Evolutionary conservation across 1,140 invertebrate species (phyloP), one percentile per base, ranked within the genome.

Genomic region (Drosophila nigromelanica): DNA sequence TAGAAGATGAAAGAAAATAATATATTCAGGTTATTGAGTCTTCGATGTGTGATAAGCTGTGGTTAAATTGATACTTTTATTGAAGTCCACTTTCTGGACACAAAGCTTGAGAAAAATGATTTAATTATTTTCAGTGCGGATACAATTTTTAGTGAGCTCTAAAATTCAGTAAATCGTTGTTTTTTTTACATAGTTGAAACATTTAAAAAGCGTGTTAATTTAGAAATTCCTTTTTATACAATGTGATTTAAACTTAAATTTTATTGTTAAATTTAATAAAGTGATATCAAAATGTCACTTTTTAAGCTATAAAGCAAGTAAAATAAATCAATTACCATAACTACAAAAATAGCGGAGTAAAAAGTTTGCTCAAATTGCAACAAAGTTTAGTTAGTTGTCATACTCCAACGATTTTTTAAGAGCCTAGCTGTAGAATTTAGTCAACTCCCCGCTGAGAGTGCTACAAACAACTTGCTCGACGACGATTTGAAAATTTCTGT

Each of bases 1-100:
- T 73, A 83, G 43, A 56, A 55, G 27, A 60, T 45, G 56, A 71
- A 59, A 42, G 39, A 10, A 55, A 45, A 72, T 61, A 35, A 7
- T 14, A 14, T 47, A 27, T 54, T 30, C 11, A 40, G 12, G 24
- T 68, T 60, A 37, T 40, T 42, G 35, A 40, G 5, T 0, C 39
- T 45, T 18, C 18, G 8, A 45, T 45, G 15, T 11, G 42, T 45
- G 15, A 18, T 15, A 45, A 45, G 7, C 8, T 45, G 42, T 18
- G 15, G 14, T 8, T 3, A 45, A 45, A 15, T 18, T 3, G 3
- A 45, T 40, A 40, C n/a, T 5, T 6, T 6, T 14, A 6, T 6
- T 2, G n/a, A 11, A 10, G 11, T 12, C 1, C 3, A n/a, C 27
- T 27, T 27, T 0, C 5, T 27, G 27, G 27, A 27, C 5, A 2